Base-by-base conservation (phyloP, 1,140 invertebrate genomes). In the Zaprionus kolodkinae region DNA sequence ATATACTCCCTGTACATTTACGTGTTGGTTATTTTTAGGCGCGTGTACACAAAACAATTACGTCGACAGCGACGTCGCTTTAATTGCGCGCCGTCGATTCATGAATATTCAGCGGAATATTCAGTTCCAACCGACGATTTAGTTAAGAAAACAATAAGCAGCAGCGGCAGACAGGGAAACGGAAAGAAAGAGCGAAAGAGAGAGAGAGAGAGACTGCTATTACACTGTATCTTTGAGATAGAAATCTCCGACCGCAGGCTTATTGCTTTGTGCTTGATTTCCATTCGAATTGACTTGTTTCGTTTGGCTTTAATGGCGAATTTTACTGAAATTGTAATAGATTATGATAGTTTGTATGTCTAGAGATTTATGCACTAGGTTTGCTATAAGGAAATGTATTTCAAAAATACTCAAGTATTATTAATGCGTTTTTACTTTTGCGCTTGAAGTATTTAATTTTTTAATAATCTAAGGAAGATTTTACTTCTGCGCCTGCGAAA, bases 1-100 rank as follows among this genome's bases (percentile, higher is more conserved):
- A 10, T 54, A 10, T 54, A 50, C 43, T 59, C 45, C 57, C 62
- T 57, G 35, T 64, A 78, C 67, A 79, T 78, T 84, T 79, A 80
- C 82, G 82, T 85, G 62, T 80, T 71, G 61, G 70, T 70, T 86
- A 85, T 85, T 85, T 85, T 81, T 81, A 81, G 82, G 71, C 52
- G 57, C 59, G 43, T 64, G 69, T 85, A 86, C 75, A 78, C 59
- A 78, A 79, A 84, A 74, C 81, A 80, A 84, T 84, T 84, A 80
- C 77, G 77, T 65, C 56, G 69, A 17, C 68, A 36, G 48, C 60
- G 50, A 45, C 61, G 72, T 63, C 59, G 55, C 68, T 61, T 72
- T 76, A 76, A 72, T 76, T 76, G 60, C 72, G 72, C 50, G 67
- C 27, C 4, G 5, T 5, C 72, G 55, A 56, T 50, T 72, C 69